These are phyloP conservation scores for Ceratotherium simum DNA, from an alignment of 2,113 vertebrate genomes.

Conservation along the genomic window DNA sequence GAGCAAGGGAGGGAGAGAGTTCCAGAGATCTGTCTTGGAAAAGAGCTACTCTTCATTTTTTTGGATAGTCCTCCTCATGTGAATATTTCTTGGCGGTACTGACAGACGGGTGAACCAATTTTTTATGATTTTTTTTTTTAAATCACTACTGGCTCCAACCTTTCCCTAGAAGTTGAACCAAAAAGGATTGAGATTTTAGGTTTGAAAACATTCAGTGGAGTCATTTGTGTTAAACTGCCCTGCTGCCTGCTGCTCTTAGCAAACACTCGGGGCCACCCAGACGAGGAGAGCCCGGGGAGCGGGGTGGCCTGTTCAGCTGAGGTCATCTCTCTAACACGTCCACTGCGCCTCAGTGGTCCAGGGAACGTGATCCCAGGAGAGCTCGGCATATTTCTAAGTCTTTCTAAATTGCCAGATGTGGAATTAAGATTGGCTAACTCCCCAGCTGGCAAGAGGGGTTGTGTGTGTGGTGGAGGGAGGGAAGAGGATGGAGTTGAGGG, in stretches of 20 bases:
- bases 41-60: slow-evolving; percentile 74
- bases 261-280: slow-evolving; percentile 52
- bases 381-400: background rate
- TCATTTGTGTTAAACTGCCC: slow-evolving; percentile 21
- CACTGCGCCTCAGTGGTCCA: fast-evolving
- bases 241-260: background rate
- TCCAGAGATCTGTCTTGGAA: slow-evolving; percentile 78
- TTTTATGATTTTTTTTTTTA: slow-evolving; percentile 50
- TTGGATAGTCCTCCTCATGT: slow-evolving; percentile 60
- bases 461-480: background rate
- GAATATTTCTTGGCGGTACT: slow-evolving; percentile 76
- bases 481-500: background rate
- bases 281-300: background rate
- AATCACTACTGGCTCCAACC: slow-evolving; percentile 62
- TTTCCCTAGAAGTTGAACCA: slow-evolving; percentile 70
- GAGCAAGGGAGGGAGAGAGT: slow-evolving; percentile 70
- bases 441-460: background rate
- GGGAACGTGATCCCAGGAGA: background rate
- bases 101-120: slow-evolving; percentile 64
- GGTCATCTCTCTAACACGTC: background rate
- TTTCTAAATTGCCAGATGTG: slow-evolving; percentile 41
- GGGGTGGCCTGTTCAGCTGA: background rate
- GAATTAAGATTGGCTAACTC: background rate
- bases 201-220: slow-evolving; percentile 62
- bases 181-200: slow-evolving; percentile 57